phyloP scores from a whole-genome alignment of 2,888 invertebrate genomes.

The Cantharis flavilabris region DNA sequence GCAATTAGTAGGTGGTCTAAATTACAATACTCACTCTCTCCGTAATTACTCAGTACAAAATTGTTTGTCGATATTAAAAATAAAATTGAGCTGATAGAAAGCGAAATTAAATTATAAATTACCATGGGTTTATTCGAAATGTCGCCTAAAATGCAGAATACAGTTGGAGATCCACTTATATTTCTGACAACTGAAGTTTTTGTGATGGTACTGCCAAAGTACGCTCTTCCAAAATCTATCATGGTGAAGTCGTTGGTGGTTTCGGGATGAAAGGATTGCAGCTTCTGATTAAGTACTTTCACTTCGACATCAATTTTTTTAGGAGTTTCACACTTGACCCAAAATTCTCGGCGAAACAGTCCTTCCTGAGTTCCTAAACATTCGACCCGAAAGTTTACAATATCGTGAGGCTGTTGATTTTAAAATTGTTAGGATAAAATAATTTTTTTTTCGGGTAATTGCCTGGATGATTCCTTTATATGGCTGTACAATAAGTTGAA shows the following conservation, averaged over 20 bases:
- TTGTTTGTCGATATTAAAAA: not conserved
- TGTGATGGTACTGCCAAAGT: slow-evolving; percentile 48
- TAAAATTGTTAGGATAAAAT: not conserved
- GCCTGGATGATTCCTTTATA: slow-evolving; percentile 49
- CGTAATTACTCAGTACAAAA: not conserved
- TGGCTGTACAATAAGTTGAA: slow-evolving; percentile 53
- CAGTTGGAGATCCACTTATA: slow-evolving; percentile 50
- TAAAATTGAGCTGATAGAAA: not conserved
- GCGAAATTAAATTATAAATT: slow-evolving; percentile 33
- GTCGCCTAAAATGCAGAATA: slow-evolving; percentile 53
- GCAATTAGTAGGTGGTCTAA: not conserved
- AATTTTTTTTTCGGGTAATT: slow-evolving; percentile 3
- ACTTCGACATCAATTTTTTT: slow-evolving; percentile 45
- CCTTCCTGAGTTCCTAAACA: slow-evolving; percentile 15
- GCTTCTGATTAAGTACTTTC: slow-evolving; percentile 48
- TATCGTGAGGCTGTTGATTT: slow-evolving; percentile 5
- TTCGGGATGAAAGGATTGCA: slow-evolving; percentile 51
- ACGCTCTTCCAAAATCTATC: slow-evolving; percentile 53
- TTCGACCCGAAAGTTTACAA: slow-evolving; percentile 15
- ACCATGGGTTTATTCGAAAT: slow-evolving; percentile 44
- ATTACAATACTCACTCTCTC: not conserved
- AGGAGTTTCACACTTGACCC: slow-evolving; percentile 53
- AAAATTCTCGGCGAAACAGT: slow-evolving; percentile 46
- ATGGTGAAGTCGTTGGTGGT: slow-evolving; percentile 51
- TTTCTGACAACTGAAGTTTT: slow-evolving; percentile 53